Conservation (phyloP, 1,140 invertebrate species). For the Drosophila setifemur region DNA sequence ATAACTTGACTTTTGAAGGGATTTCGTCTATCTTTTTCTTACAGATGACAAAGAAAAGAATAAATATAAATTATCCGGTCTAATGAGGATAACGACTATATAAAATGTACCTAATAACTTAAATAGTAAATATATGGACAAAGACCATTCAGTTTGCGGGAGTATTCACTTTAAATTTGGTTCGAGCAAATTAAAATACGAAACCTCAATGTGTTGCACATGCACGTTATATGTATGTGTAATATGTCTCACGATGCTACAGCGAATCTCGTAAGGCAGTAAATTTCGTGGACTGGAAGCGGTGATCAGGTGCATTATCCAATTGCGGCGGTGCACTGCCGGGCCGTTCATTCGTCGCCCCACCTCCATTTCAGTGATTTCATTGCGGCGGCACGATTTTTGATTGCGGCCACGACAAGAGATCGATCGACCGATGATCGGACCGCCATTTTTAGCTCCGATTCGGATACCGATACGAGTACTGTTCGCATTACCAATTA, state of each 20-base stretch:
- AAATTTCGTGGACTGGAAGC: constrained; percentile 59
- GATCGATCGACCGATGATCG: constrained; percentile 72
- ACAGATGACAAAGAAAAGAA: too few species aligned
- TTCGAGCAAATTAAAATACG: constrained; percentile 12
- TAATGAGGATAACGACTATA: too few species aligned
- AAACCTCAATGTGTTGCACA: constrained; percentile 14
- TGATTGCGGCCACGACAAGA: constrained; percentile 60
- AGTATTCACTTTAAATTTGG: too few species aligned
- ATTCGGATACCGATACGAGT: constrained; percentile 60
- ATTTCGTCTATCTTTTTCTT: too few species aligned
- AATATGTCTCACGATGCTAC: constrained; percentile 18
- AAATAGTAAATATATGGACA: too few species aligned
- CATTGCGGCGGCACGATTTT: constrained; percentile 77
- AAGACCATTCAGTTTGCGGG: too few species aligned
- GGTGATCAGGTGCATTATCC: constrained; percentile 79
- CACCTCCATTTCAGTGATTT: constrained; percentile 72
- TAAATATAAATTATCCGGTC: too few species aligned
- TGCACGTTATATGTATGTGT: constrained; percentile 21
- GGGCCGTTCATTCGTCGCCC: constrained; percentile 15
- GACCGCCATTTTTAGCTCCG: constrained; percentile 67
- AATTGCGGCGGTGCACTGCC: constrained; percentile 64
- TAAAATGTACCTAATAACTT: too few species aligned
- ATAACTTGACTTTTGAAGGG: too few species aligned
- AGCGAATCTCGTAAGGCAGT: constrained; percentile 15
- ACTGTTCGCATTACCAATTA: constrained; percentile 69